phyloP scores from a whole-genome alignment of 2,888 invertebrate species.

The Philereme transversata region DNA sequence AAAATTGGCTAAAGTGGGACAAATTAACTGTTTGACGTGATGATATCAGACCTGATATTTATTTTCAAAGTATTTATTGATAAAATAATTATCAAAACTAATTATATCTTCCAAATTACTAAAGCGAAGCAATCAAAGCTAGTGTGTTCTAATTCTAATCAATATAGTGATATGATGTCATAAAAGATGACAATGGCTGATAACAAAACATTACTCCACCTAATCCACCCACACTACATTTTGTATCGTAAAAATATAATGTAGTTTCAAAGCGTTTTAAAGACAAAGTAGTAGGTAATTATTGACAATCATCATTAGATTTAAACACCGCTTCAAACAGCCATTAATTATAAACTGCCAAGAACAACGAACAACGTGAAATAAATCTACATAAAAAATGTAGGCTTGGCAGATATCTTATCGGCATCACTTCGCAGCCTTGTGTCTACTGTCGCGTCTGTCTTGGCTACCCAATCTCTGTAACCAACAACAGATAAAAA shows the following conservation, averaged over 20 bases:
- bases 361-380: neutral
- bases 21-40: conserved; percentile 16
- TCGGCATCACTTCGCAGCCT: no score
- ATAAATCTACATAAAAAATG: no score
- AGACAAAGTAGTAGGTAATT: conserved; percentile 7
- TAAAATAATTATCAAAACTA: conserved; percentile 5
- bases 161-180: neutral
- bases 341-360: conserved; percentile 2
- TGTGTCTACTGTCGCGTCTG: no score
- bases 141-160: neutral
- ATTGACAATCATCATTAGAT: conserved; percentile 9
- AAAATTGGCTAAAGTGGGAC: conserved; percentile 19
- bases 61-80: conserved; percentile 9
- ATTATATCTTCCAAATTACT: neutral
- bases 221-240: neutral
- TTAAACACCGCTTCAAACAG: conserved; percentile 5
- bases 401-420: no score
- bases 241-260: neutral
- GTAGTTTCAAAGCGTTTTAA: conserved; percentile 1
- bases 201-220: neutral
- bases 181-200: neutral
- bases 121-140: conserved; percentile 1
- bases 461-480: no score
- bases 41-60: conserved; percentile 6
- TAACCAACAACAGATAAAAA: no score